These are phyloP conservation scores for Sarcophaga caerulescens DNA, from an alignment of 2,888 invertebrate genomes.

Conservation along the genomic window DNA sequence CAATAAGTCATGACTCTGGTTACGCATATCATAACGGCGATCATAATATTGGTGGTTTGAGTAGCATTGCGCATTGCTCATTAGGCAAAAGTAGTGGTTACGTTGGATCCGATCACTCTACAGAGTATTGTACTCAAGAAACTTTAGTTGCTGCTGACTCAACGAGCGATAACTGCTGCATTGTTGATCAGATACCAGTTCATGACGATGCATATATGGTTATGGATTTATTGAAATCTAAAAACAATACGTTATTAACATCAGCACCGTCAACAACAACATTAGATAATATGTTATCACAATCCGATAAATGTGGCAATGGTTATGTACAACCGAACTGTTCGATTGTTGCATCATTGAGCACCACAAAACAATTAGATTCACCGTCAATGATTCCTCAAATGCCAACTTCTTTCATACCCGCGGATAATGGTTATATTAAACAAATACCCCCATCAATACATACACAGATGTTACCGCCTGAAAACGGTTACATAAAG, in stretches of 20 bases:
- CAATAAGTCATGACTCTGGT: slow-evolving; percentile 70
- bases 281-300: slow-evolving; percentile 33
- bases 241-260: background rate
- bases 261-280: slow-evolving; percentile 2
- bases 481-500: slow-evolving; percentile 68
- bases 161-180: slow-evolving; percentile 18
- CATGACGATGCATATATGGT: slow-evolving; percentile 67
- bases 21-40: slow-evolving; percentile 65
- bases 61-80: slow-evolving; percentile 44
- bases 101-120: slow-evolving; percentile 63
- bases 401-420: slow-evolving; percentile 44
- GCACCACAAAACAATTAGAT: slow-evolving; percentile 17
- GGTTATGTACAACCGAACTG: slow-evolving; percentile 50
- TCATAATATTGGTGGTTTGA: slow-evolving; percentile 32
- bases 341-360: slow-evolving; percentile 16
- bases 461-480: slow-evolving; percentile 46
- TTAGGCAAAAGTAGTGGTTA: slow-evolving; percentile 69
- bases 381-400: slow-evolving; percentile 3
- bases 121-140: slow-evolving; percentile 60
- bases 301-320: slow-evolving; percentile 32
- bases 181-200: slow-evolving; percentile 36
- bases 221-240: slow-evolving; percentile 65
- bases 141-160: background rate
- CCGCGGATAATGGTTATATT: slow-evolving; percentile 61
- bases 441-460: slow-evolving; percentile 51